These are phyloP conservation scores for Colistium nudipinnis DNA, from an alignment of 2,113 vertebrate genomes.

Conservation along the genomic window DNA sequence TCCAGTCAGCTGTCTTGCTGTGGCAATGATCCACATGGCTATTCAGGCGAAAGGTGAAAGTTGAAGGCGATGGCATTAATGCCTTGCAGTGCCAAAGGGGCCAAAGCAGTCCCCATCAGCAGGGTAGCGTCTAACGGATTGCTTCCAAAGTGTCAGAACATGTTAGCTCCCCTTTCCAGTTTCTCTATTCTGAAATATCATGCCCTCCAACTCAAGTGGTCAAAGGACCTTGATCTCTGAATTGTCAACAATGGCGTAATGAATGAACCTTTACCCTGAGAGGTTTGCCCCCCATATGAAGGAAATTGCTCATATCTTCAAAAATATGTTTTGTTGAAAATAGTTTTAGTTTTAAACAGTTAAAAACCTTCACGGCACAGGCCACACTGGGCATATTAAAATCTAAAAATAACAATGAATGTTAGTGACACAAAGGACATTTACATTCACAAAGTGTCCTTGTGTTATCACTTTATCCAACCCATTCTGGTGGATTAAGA, in stretches of 20 bases:
- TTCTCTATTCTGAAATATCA: conserved; percentile 40
- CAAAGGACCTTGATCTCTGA: conserved; percentile 32
- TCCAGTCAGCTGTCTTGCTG: conserved; percentile 1
- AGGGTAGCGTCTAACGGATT: conserved; percentile 28
- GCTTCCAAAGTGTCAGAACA: conserved; percentile 58
- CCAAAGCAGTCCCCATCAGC: conserved; percentile 17
- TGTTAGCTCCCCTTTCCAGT: conserved; percentile 41
- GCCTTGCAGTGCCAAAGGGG: conserved; percentile 35
- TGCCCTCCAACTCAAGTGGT: conserved; percentile 55
- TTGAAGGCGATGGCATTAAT: conserved; percentile 49
- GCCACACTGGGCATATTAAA: conserved; percentile 2
- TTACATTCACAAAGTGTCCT: too few relatives aligned
- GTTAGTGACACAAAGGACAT: too few relatives aligned
- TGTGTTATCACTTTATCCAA: too few relatives aligned
- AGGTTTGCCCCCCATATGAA: conserved; percentile 27
- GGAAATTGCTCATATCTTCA: conserved; percentile 25
- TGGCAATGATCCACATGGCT: conserved; percentile 16
- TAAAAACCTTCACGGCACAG: background rate
- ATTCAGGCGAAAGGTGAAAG: conserved; percentile 52
- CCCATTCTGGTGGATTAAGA: too few relatives aligned
- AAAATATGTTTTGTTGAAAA: conserved; percentile 27
- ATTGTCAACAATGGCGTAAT: conserved; percentile 38
- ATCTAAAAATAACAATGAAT: too few relatives aligned
- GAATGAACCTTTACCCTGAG: conserved; percentile 34
- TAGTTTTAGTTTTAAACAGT: too few relatives aligned